phyloP scores from a whole-genome alignment of 2,888 invertebrate genomes.

The Meliscaeva auricollis region DNA sequence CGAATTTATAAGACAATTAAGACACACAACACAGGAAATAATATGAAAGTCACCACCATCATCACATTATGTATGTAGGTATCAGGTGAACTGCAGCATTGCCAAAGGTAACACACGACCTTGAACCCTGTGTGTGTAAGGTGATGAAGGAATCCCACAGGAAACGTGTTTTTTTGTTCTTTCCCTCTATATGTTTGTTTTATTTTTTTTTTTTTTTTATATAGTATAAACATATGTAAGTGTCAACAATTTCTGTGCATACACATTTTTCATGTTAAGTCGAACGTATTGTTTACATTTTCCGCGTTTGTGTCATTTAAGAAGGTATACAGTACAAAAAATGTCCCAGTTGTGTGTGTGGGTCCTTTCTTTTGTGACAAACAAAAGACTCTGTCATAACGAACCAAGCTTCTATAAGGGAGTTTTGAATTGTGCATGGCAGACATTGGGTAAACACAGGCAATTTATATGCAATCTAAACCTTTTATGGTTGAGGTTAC shows the following conservation, averaged over 20 bases:
- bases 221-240: background rate
- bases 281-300: slow-evolving; percentile 51
- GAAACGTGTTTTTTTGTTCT: slow-evolving; percentile 26
- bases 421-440: slow-evolving; percentile 13
- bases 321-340: slow-evolving; percentile 15
- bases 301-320: slow-evolving; percentile 39
- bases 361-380: slow-evolving; percentile 42
- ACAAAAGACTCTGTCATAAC: slow-evolving; percentile 43
- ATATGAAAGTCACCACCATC: background rate
- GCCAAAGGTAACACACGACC: slow-evolving; percentile 8
- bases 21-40: slow-evolving; percentile 7
- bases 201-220: background rate
- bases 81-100: background rate
- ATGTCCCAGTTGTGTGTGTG: slow-evolving; percentile 56
- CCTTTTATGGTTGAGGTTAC: slow-evolving; percentile 62
- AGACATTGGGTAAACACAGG: slow-evolving; percentile 63
- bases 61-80: too few species aligned
- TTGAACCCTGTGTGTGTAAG: slow-evolving; percentile 47
- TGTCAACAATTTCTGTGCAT: slow-evolving; percentile 47
- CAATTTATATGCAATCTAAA: slow-evolving; percentile 68
- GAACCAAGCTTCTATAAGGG: slow-evolving; percentile 16
- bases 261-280: slow-evolving; percentile 53
- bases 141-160: slow-evolving; percentile 29
- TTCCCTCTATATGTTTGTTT: too few species aligned
- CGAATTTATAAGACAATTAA: background rate